Conservation (phyloP, 2,113 vertebrate genomes). For the Boleophthalmus pectinirostris region DNA sequence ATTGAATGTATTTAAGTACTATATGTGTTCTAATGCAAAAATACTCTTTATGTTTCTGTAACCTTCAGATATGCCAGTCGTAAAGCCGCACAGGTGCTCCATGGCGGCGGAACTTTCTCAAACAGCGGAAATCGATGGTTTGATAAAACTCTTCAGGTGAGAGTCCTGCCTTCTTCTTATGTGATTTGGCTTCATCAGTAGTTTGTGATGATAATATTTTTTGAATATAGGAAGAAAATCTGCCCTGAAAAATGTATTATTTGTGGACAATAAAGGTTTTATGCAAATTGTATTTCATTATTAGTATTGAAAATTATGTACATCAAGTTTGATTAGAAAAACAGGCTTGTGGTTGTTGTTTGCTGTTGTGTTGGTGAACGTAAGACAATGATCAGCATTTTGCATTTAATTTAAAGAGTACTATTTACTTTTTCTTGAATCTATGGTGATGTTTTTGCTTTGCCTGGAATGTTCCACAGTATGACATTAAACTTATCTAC, state of each 20-base stretch:
- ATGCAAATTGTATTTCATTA: neutral
- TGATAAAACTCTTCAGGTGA: constrained; percentile 86
- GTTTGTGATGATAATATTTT: neutral
- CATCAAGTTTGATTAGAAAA: too few relatives aligned
- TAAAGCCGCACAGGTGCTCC: constrained; percentile 83
- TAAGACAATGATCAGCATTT: too few relatives aligned
- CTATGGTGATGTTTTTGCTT: too few relatives aligned
- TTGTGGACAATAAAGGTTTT: neutral
- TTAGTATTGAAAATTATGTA: too few relatives aligned
- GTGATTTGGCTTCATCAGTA: neutral
- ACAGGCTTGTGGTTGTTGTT: too few relatives aligned
- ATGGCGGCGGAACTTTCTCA: constrained; percentile 84
- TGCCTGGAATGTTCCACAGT: too few relatives aligned
- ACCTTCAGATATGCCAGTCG: constrained; percentile 79
- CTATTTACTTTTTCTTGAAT: too few relatives aligned
- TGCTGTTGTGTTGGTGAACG: too few relatives aligned
- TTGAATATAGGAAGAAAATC: neutral
- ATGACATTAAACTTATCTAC: too few relatives aligned
- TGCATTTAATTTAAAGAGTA: too few relatives aligned
- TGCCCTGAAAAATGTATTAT: too few relatives aligned
- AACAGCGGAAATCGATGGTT: constrained; percentile 90
- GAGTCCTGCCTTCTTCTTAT: neutral
- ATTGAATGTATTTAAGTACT: neutral
- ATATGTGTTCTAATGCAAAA: neutral
- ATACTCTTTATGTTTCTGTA: constrained; percentile 21